Conservation (phyloP, 2,888 invertebrate species). For the Sipha maydis region DNA sequence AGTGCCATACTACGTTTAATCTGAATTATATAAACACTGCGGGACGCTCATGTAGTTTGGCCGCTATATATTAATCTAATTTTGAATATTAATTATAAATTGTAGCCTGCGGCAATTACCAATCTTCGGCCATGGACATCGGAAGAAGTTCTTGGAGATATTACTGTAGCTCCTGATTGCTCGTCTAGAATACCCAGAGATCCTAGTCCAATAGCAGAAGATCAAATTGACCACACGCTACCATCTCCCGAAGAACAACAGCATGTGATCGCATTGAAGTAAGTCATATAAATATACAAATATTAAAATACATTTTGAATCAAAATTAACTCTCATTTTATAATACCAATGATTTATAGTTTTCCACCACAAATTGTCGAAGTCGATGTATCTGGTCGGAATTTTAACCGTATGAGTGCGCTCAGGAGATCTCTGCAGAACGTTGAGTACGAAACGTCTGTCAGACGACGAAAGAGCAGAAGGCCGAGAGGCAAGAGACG, state of each 20-base stretch:
- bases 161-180: constrained; percentile 82
- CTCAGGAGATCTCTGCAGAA: constrained; percentile 83
- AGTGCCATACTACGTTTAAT: too few species aligned
- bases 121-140: constrained; percentile 88
- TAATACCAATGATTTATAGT: constrained; percentile 69
- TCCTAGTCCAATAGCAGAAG: constrained; percentile 66
- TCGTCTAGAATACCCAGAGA: constrained; percentile 74
- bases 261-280: constrained; percentile 84
- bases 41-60: background rate
- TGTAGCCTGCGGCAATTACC: constrained; percentile 83
- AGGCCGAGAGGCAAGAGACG: constrained; percentile 85
- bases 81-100: constrained; percentile 63
- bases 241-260: constrained; percentile 90
- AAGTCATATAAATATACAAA: constrained; percentile 66
- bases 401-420: constrained; percentile 89
- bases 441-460: constrained; percentile 66
- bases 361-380: constrained; percentile 89
- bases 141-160: constrained; percentile 81
- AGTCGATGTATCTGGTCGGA: constrained; percentile 87
- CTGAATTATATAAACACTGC: too few species aligned
- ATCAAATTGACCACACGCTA: constrained; percentile 76
- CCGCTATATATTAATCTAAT: background rate
- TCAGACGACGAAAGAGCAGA: constrained; percentile 75
- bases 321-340: background rate
- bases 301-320: background rate